phyloP scores from a whole-genome alignment of 2,888 invertebrate genomes.

The Cenopis cana region DNA sequence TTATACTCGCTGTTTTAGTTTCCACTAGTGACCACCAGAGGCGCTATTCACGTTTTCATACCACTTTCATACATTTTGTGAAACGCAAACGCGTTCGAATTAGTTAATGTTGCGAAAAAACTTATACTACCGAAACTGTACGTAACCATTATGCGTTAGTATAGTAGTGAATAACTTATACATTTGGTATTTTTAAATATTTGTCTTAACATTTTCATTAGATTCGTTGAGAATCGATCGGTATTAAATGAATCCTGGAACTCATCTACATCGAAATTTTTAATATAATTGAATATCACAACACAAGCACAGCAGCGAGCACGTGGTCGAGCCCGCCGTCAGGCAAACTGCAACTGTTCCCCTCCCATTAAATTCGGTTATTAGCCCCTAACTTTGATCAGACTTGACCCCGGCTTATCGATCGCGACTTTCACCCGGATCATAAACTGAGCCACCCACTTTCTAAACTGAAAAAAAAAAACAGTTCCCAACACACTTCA shows the following conservation, averaged over 20 bases:
- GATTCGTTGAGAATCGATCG: too few relatives aligned
- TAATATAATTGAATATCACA: neutral
- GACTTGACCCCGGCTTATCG: constrained; percentile 82
- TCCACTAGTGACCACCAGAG: too few relatives aligned
- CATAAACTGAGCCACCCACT: constrained; percentile 85
- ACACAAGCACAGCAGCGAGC: neutral
- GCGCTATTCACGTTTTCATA: too few relatives aligned
- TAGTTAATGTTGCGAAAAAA: too few relatives aligned
- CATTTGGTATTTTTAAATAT: too few relatives aligned
- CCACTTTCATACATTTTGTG: too few relatives aligned
- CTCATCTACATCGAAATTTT: neutral
- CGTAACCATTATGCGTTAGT: too few relatives aligned
- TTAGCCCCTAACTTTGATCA: constrained; percentile 82
- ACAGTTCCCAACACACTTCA: constrained; percentile 82
- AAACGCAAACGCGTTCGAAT: too few relatives aligned
- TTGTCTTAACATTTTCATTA: too few relatives aligned
- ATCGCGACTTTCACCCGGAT: constrained; percentile 84
- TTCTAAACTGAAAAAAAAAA: constrained; percentile 83
- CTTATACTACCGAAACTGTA: too few relatives aligned
- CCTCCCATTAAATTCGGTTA: constrained; percentile 80
- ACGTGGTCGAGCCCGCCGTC: constrained; percentile 51
- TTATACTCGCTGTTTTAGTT: too few relatives aligned
- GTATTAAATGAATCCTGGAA: neutral
- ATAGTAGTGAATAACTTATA: too few relatives aligned
- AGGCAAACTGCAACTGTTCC: constrained; percentile 67